Percentiles rank a stretch among this genome's conserved stretches.
Evolutionary conservation across 2,888 invertebrate species (phyloP).

Genomic region (Conus canariensis): DNA sequence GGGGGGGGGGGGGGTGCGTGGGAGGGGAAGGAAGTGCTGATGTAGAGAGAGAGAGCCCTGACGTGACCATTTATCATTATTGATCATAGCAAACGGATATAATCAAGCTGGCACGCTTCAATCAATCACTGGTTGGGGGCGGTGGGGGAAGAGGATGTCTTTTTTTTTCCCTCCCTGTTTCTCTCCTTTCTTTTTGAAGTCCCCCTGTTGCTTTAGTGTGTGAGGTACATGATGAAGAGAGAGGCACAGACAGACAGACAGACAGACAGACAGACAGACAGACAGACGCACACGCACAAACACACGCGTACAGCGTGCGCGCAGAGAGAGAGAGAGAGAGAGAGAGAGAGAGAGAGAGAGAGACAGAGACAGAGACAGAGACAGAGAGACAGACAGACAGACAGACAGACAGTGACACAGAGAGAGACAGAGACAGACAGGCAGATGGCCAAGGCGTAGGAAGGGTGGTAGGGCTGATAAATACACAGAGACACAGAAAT

Average conservation of each 20-base stretch:
- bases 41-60: background rate
- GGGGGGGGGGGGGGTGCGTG: background rate
- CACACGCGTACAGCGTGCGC: too few species aligned
- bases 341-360: conserved; percentile 21
- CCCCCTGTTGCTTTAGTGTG: too few species aligned
- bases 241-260: background rate
- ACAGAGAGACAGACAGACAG: background rate
- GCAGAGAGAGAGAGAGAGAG: background rate
- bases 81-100: background rate
- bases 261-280: too few species aligned
- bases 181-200: background rate
- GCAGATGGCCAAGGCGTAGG: too few species aligned
- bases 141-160: too few species aligned
- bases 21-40: too few species aligned
- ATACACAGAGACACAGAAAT: too few species aligned
- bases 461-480: too few species aligned
- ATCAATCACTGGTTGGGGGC: background rate
- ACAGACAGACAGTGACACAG: background rate
- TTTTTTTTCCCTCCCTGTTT: background rate
- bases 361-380: background rate
- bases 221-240: background rate
- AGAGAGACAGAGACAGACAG: background rate
- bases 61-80: background rate
- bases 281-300: too few species aligned
- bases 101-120: background rate